Evolutionary conservation across 2,113 vertebrate species (phyloP).

Genomic region (Hippocampus abdominalis): DNA sequence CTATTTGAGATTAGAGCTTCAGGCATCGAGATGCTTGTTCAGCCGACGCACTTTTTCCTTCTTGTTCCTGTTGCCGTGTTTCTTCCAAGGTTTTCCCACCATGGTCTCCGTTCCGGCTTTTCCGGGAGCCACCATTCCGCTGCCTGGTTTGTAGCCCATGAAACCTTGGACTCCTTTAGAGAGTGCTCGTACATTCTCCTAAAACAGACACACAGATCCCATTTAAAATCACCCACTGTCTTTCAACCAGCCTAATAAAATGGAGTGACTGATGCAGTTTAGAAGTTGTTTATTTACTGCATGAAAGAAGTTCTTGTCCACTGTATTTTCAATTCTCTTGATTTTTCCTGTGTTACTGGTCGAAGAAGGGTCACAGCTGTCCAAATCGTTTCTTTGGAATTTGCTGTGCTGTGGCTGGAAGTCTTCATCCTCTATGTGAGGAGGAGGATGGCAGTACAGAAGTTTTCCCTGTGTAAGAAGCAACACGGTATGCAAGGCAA

Average conservation of each 20-base stretch:
- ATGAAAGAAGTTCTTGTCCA: conserved; percentile 92
- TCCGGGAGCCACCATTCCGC: conserved; percentile 50
- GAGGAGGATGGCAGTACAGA: conserved; percentile 88
- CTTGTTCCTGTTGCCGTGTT: conserved; percentile 92
- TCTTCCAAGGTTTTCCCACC: conserved; percentile 92
- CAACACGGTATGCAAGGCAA: not conserved
- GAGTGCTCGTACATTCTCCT: conserved; percentile 90
- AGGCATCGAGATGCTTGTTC: conserved; percentile 88
- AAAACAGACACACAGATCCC: conserved; percentile 14
- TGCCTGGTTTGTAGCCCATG: conserved; percentile 85
- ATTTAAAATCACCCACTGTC: not conserved
- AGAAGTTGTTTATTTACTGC: conserved; percentile 76
- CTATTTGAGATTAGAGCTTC: conserved; percentile 12
- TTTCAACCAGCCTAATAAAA: not conserved
- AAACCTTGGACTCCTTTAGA: conserved; percentile 83
- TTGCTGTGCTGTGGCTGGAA: conserved; percentile 83
- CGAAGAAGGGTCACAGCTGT: conserved; percentile 13
- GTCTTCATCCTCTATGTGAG: conserved; percentile 70
- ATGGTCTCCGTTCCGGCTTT: conserved; percentile 32
- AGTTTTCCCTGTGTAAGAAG: conserved; percentile 82
- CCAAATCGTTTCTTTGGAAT: conserved; percentile 27
- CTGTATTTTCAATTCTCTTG: conserved; percentile 86
- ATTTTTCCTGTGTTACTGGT: conserved; percentile 59
- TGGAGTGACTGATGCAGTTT: not conserved
- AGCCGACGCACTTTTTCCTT: conserved; percentile 91